Evolutionary conservation across 2,888 invertebrate genomes (phyloP).

Genomic region (Rhimphoctona megacephalus): DNA sequence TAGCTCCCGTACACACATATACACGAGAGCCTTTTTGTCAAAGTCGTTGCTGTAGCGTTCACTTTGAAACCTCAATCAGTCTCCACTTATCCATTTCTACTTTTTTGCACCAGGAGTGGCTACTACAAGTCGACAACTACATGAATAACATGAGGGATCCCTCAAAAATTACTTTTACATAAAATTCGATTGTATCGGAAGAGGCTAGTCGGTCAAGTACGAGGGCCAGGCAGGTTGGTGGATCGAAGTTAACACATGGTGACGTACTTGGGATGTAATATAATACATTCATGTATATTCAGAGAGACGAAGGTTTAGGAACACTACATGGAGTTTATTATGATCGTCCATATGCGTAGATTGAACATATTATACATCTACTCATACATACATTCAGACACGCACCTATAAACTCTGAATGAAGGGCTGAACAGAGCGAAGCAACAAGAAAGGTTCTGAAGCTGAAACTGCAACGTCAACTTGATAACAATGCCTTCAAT

Average conservation of each 20-base stretch:
- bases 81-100: not conserved
- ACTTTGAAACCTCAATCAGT: slow-evolving; percentile 27
- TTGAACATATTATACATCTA: not conserved
- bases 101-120: not conserved
- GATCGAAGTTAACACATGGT: slow-evolving; percentile 34
- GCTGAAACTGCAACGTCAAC: slow-evolving; percentile 54
- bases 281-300: slow-evolving; percentile 54
- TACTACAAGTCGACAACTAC: not conserved
- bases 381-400: no score
- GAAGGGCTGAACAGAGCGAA: slow-evolving; percentile 15
- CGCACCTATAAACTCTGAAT: not conserved
- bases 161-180: slow-evolving; percentile 17
- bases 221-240: not conserved
- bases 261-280: slow-evolving; percentile 30
- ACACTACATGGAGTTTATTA: not conserved
- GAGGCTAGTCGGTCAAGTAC: slow-evolving; percentile 27
- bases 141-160: not conserved
- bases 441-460: slow-evolving; percentile 33
- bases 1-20: not conserved
- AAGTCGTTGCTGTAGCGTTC: slow-evolving; percentile 3
- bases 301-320: slow-evolving; percentile 9
- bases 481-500: slow-evolving; percentile 51
- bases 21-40: not conserved
- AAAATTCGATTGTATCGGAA: slow-evolving; percentile 22
- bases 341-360: slow-evolving; percentile 8